Base-by-base conservation (phyloP, 2,888 invertebrate genomes). In the Periphyllus acericola region DNA sequence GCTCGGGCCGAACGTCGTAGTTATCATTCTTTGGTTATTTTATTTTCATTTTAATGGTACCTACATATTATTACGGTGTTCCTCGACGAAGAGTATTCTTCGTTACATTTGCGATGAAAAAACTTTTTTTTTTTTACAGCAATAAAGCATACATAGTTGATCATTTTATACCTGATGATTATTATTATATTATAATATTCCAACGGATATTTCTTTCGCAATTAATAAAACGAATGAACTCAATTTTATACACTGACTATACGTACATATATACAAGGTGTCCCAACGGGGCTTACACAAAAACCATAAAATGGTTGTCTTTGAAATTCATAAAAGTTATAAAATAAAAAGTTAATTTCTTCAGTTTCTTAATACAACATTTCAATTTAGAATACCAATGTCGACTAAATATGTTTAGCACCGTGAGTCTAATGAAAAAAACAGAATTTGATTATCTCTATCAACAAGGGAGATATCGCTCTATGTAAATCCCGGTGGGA, bases 21-120 rank as follows among this genome's bases (percentile, higher is more conserved):
- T 83, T 83, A 82, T 82, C 52, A 83, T 83, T 83, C 52, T 83
- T 46, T 21, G 34, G 34, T 55, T 83, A 32, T 68, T 81, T 32
- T 60, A 60, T 68, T 68, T 32, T 83, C 17, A 72, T 83, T 83
- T 83, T 72, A 55, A 72, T 55, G n/a, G n/a, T 72, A 83, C 32
- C 19, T 55, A 66, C n/a, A 19, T 36, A 36, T 8, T 46, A 46
- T 46, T 46, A 46, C 29, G 25, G 34, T 60, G n/a, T 17, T 81
- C 40, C 46, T 25, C 32, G 34, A 29, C 68, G 81, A 81, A 40
- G 40, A 68, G 46, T 25, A 40, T 21, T 29, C 19, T 29, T 40
- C 34, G 34, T 40, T 25, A 29, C 25, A 34, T 78, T 78, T 34
- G 36, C 60, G 2, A 3, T 46, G 46, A 46, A 46, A 46, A 46